Evolutionary conservation across 2,888 invertebrate genomes (phyloP).

Genomic region (Habrosyne pyritoides): DNA sequence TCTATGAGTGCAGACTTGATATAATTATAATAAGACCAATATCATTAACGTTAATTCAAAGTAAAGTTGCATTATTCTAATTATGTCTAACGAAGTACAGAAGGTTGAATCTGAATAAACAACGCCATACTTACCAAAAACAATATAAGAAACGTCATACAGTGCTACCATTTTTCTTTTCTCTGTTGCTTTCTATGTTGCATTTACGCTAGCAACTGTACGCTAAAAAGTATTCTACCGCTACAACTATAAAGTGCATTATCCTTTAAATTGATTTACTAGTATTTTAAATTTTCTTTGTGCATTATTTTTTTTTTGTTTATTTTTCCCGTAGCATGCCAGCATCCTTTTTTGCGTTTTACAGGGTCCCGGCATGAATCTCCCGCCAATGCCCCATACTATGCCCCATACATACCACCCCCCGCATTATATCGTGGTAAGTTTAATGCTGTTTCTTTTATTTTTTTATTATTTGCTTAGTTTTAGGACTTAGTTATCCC

Average conservation of each 20-base stretch:
- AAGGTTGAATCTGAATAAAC: too few relatives aligned
- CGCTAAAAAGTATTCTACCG: constrained; percentile 19
- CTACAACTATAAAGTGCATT: constrained; percentile 15
- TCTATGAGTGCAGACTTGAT: too few relatives aligned
- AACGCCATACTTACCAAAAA: too few relatives aligned
- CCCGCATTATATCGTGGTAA: constrained; percentile 83
- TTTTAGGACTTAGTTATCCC: constrained; percentile 9
- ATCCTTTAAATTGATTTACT: constrained; percentile 30
- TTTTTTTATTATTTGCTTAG: constrained; percentile 31
- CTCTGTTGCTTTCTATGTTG: constrained; percentile 33
- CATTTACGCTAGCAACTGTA: constrained; percentile 25
- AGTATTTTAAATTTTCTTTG: constrained; percentile 50
- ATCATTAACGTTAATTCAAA: too few relatives aligned
- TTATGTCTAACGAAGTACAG: too few relatives aligned
- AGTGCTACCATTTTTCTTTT: constrained; percentile 9
- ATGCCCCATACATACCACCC: constrained; percentile 82
- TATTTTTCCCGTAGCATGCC: constrained; percentile 73
- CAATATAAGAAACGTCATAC: not conserved
- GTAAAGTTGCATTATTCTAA: too few relatives aligned
- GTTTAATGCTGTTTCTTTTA: constrained; percentile 44
- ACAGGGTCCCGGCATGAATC: constrained; percentile 81
- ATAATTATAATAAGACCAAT: too few relatives aligned
- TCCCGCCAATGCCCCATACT: constrained; percentile 80
- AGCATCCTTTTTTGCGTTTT: constrained; percentile 76
- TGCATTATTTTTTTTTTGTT: constrained; percentile 46